phyloP scores from a whole-genome alignment of 2,113 vertebrate species.

The Eublepharis macularius region DNA sequence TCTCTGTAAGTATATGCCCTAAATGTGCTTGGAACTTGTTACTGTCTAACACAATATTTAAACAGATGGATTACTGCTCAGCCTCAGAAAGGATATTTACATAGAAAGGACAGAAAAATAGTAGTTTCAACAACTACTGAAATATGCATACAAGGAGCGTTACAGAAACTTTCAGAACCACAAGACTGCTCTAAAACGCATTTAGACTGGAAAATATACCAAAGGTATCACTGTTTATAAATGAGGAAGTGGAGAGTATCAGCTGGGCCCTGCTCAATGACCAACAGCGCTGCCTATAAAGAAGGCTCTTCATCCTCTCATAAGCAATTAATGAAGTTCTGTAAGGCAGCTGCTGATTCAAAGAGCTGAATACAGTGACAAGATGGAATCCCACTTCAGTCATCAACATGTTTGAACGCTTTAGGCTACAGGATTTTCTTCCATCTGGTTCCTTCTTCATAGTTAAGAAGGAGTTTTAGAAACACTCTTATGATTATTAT shows the following conservation, averaged over 20 bases:
- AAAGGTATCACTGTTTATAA: not conserved
- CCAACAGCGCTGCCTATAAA: not conserved
- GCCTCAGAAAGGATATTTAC: not conserved
- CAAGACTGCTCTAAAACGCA: not conserved
- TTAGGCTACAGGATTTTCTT: slow-evolving; percentile 19
- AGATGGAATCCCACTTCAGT: not conserved
- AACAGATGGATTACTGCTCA: not conserved
- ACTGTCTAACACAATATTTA: not conserved
- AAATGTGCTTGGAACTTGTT: not conserved
- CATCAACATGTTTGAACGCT: slow-evolving; percentile 19
- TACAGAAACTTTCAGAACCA: not conserved
- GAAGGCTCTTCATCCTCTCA: slow-evolving; percentile 6
- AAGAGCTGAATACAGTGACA: not conserved
- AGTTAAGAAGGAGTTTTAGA: not conserved
- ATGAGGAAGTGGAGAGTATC: not conserved
- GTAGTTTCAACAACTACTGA: not conserved
- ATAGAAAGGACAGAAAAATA: not conserved
- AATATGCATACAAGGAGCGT: not conserved
- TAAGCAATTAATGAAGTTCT: not conserved
- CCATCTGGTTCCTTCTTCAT: slow-evolving; percentile 20
- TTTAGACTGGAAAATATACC: not conserved
- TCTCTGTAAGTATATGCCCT: not conserved
- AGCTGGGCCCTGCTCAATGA: not conserved
- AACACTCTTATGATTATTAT: not conserved
- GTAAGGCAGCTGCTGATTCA: slow-evolving; percentile 1